Conservation (phyloP, 2,888 invertebrate species). For the Lepidocyrtinus sp. region DNA sequence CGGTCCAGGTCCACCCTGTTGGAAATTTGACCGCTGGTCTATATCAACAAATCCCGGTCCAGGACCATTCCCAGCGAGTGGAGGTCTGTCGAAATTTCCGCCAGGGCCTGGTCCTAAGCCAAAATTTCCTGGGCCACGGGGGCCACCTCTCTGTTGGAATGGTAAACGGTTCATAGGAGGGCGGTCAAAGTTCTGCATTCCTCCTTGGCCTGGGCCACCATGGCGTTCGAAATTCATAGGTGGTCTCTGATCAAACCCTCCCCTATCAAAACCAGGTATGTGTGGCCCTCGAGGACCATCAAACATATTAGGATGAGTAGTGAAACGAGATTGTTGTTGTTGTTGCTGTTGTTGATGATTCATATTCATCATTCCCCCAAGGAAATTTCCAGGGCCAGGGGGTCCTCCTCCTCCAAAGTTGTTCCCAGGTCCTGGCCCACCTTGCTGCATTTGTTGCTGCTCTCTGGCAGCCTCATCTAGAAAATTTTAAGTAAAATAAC, state of each 20-base stretch:
- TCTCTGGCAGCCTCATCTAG: slow-evolving; percentile 67
- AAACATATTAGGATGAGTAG: slow-evolving; percentile 56
- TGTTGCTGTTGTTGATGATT: slow-evolving; percentile 46
- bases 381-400: slow-evolving; percentile 24
- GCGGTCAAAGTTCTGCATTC: slow-evolving; percentile 63
- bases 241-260: slow-evolving; percentile 32
- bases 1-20: slow-evolving; percentile 34
- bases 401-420: slow-evolving; percentile 39
- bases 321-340: slow-evolving; percentile 40
- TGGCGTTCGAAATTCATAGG: slow-evolving; percentile 43
- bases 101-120: slow-evolving; percentile 16
- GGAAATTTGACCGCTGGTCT: slow-evolving; percentile 50
- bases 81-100: slow-evolving; percentile 43
- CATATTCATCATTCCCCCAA: slow-evolving; percentile 39
- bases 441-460: slow-evolving; percentile 55
- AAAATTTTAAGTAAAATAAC: background rate
- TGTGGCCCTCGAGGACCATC: slow-evolving; percentile 27
- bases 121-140: slow-evolving; percentile 38
- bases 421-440: slow-evolving; percentile 21
- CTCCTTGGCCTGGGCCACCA: slow-evolving; percentile 36
- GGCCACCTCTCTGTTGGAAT: slow-evolving; percentile 49
- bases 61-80: slow-evolving; percentile 17
- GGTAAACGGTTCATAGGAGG: slow-evolving; percentile 57
- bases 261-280: slow-evolving; percentile 50
- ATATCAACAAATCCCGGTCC: slow-evolving; percentile 40